Conservation (phyloP, 2,888 invertebrate species). For the Keiferia lycopersicella region DNA sequence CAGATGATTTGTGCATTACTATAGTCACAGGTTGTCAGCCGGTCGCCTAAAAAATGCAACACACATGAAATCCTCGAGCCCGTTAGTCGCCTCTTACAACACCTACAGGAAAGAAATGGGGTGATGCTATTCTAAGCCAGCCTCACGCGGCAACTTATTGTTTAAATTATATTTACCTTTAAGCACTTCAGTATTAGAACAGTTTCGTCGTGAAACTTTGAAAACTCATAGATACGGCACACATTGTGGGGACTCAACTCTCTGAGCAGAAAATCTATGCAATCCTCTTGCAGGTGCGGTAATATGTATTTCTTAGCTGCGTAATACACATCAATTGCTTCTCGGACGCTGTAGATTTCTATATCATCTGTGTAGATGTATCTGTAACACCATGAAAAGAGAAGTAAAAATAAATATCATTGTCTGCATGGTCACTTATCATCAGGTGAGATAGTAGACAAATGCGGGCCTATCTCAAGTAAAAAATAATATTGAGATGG, state of each 20-base stretch:
- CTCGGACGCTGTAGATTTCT: not conserved
- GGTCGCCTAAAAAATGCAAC: too few relatives aligned
- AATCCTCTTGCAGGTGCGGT: not conserved
- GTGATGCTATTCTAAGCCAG: not conserved
- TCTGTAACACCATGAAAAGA: too few relatives aligned
- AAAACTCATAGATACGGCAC: slow-evolving; percentile 15
- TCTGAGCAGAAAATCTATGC: not conserved
- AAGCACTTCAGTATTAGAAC: not conserved
- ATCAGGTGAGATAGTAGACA: too few relatives aligned
- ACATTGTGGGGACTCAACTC: slow-evolving; percentile 13
- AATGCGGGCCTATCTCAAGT: too few relatives aligned
- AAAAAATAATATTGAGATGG: too few relatives aligned
- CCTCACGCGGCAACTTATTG: too few relatives aligned
- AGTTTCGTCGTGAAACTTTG: not conserved
- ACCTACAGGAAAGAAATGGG: not conserved
- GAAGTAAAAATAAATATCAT: too few relatives aligned
- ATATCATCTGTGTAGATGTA: not conserved
- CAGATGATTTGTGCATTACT: too few relatives aligned
- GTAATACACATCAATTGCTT: not conserved
- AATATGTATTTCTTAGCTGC: slow-evolving; percentile 3
- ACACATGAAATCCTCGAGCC: too few relatives aligned
- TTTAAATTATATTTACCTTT: not conserved
- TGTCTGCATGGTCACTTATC: too few relatives aligned
- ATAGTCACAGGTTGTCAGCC: too few relatives aligned
- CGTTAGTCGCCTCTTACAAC: too few relatives aligned